Percentiles rank a stretch among this genome's conserved stretches.
These are phyloP conservation scores for Sebastes dallii DNA, from an alignment of 2,797 vertebrate species.

Conservation along the genomic window DNA sequence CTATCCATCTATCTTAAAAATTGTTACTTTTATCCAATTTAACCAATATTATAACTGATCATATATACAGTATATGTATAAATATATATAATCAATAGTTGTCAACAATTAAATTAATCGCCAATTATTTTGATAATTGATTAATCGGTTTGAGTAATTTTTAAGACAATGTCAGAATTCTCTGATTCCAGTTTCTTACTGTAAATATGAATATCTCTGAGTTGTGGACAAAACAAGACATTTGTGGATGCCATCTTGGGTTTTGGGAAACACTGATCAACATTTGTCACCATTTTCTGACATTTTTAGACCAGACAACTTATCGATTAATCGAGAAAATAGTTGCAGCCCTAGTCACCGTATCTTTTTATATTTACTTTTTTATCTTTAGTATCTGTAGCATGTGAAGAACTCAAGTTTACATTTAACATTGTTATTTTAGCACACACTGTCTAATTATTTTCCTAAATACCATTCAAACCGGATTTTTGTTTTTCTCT, in stretches of 20 bases:
- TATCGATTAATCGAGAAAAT: too few relatives aligned
- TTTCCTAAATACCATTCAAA: background rate
- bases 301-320: background rate
- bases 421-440: background rate
- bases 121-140: too few relatives aligned
- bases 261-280: background rate
- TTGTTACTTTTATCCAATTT: too few relatives aligned
- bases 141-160: too few relatives aligned
- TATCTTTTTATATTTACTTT: background rate
- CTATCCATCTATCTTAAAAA: background rate
- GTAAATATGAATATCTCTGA: background rate
- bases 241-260: background rate
- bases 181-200: too few relatives aligned
- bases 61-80: too few relatives aligned
- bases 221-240: background rate
- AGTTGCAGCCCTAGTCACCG: background rate
- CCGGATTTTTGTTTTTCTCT: background rate
- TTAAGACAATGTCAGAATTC: too few relatives aligned
- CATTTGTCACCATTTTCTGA: background rate
- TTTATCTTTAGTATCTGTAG: background rate
- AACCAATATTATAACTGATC: too few relatives aligned
- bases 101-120: too few relatives aligned
- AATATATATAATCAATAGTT: too few relatives aligned
- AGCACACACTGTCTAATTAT: background rate
- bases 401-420: background rate